phyloP scores from a whole-genome alignment of 2,797 vertebrate genomes.

The Etheostoma perlongum region DNA sequence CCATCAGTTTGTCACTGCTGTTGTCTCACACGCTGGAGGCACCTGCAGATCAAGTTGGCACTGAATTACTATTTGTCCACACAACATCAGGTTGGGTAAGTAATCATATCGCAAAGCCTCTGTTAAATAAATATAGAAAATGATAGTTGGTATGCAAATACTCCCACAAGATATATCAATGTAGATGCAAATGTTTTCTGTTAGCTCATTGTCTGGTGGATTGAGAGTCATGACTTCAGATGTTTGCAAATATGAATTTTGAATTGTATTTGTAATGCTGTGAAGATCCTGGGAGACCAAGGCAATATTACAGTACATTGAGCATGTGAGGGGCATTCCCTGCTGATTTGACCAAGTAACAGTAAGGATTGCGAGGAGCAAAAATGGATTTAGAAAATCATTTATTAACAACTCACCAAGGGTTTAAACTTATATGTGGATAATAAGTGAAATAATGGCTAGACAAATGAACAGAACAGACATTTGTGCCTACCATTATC shows the following conservation, averaged over 20 bases:
- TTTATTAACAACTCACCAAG: conserved; percentile 15
- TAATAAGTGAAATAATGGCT: conserved; percentile 5
- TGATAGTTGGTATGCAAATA: conserved; percentile 59
- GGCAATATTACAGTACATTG: conserved; percentile 58
- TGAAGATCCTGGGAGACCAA: conserved; percentile 52
- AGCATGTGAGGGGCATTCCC: conserved; percentile 62
- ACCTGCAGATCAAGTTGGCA: conserved; percentile 55
- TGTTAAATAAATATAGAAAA: conserved; percentile 68
- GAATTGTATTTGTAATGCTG: conserved; percentile 59
- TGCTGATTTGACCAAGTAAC: conserved; percentile 46
- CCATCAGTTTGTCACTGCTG: conserved; percentile 66
- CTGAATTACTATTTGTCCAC: conserved; percentile 64
- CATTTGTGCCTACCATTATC: neutral
- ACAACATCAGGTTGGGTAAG: conserved; percentile 57
- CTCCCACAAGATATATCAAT: conserved; percentile 42
- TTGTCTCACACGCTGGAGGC: conserved; percentile 59
- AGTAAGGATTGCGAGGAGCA: conserved; percentile 33
- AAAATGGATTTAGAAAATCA: conserved; percentile 33
- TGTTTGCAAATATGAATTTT: conserved; percentile 64
- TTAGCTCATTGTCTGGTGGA: conserved; percentile 50
- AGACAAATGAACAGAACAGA: neutral
- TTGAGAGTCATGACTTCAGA: conserved; percentile 63
- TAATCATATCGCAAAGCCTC: conserved; percentile 63
- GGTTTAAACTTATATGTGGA: conserved; percentile 14
- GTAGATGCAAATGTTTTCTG: conserved; percentile 58